Evolutionary conservation across 2,797 vertebrate genomes (phyloP), one percentile per base, ranked within the genome.

Genomic region (Acestrorhynchus altus): DNA sequence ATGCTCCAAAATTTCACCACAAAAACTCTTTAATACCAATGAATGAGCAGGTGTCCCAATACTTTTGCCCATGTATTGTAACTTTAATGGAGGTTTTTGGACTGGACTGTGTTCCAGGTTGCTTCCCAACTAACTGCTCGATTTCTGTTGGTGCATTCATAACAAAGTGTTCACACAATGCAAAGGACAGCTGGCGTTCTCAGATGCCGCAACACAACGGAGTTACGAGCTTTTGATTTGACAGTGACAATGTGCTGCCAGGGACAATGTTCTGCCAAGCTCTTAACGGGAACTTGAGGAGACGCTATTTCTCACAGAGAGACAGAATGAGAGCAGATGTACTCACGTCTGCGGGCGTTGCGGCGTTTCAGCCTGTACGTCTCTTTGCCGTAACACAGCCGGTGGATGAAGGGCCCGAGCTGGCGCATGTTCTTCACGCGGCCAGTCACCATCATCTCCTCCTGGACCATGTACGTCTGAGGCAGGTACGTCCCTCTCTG

Each of bases 401-500:
- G 92, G 90, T 95, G 92, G 90, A 99, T 98, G 88, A 95, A 97
- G 11, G 95, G 93, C 60, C 97, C 96, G 26, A 98, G 94, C 84
- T 95, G 93, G 80, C 96, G 93, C 92, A 96, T 93, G 90, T 96
- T 97, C 10, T 89, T 93, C 87, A 98, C 89, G 0, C 94, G 93
- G 67, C 97, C 96, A 0, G 94, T 95, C 60, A 97, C 96, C 0
- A 95, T 86, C 97, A 98, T 96, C 89, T 98, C 96, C 89, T 99
- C 97, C 86, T 97, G 96, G 86, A 98, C 89, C 75, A 98, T 95
- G 93, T 98, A 98, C 0, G 96, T 97, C 91, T 98, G 96, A 2
- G 96, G 96, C 83, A 98, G 93, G 91, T 97, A 97, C 0, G 93
- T 96, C 54, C 96, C 97, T 24, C 94, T 96, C 97, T 99, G 94